Base-by-base conservation (phyloP, 1,140 invertebrate species). In the Goniozus legneri region DNA sequence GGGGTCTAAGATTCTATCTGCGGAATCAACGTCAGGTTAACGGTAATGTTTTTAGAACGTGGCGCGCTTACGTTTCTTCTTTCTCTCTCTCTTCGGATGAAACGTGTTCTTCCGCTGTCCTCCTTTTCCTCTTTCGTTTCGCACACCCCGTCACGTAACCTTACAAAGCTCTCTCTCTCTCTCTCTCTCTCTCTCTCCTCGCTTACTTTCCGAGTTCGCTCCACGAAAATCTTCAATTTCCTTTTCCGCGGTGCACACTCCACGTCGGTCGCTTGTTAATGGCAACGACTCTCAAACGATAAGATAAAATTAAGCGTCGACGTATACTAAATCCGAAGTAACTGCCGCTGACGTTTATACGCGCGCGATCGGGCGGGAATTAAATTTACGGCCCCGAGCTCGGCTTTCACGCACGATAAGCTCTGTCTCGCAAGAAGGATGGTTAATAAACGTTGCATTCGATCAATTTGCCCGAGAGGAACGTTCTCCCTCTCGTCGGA, bases 11-110 rank as follows among this genome's bases (percentile, higher is more conserved):
- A 34, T 34, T 34, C 32, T 34, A 34, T 34, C 32, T 34, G n/a
- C n/a, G 32, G 32, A 34, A 34, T 34, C 32, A 34, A 34, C 32
- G 32, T 34, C n/a, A 34, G 32, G 32, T 34, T 34, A 34, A 34
- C 32, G 32, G 32, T 34, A 34, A 34, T 34, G 32, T 34, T 34
- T 34, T 34, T 34, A 34, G 32, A 34, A 34, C 32, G 32, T 34
- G 32, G 32, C 32, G 32, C 32, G 32, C 32, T 27, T 27, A 10
- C 24, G 10, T 4, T 10, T 10, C 24, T 10, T n/a, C n/a, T n/a
- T n/a, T n/a, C n/a, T n/a, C n/a, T n/a, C n/a, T n/a, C n/a, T 4
- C 24, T 10, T 27, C 24, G 4, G 24, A 10, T 27, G 24, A 10
- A 27, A 27, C 24, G 24, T 27, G 24, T 27, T 27, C 10, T 10